Base-by-base conservation (phyloP, 2,113 vertebrate species). In the Takifugu bimaculatus region DNA sequence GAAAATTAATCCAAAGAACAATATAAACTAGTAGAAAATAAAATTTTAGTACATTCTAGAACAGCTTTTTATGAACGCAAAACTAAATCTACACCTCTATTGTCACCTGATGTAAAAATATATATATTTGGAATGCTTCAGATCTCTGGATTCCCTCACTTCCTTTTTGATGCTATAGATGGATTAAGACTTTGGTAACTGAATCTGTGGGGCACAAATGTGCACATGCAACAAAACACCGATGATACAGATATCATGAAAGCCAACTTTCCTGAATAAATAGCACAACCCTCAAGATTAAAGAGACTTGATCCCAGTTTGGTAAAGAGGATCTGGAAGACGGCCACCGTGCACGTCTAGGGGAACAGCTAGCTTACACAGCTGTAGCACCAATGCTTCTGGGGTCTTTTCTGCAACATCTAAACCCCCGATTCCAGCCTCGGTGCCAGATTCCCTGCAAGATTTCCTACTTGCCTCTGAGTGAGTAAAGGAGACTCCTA, bases 141-240 rank as follows among this genome's bases (percentile, higher is more conserved):
- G 63, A 75, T 51, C 60, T 58, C 42, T 25, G 53, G 45, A 77
- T 75, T 90, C 86, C 88, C 86, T 90, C 85, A 78, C 84, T 83
- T 82, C 72, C 81, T 84, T 73, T 70, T 57, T 53, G 51, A 53
- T 70, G 70, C 61, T 57, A 49, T 45, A 14, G 57, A 15, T 48
- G 69, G 66, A 77, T 61, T 69, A 74, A 49, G 60, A 72, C 88
- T 90, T 88, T 90, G 89, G 89, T 88, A 76, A 75, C 47, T 72
- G 74, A 43, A 65, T 45, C 75, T 55, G 65, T 79, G 74, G 72
- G 70, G 72, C 60, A 82, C 70, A 58, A 60, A 63, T 15, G 57
- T 25, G 43, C 78, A 56, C 62, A 54, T 59, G 10, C 73, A 49
- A 61, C 44, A 84, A 62, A 89, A 88, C 77, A 87, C 84, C 85